Conservation (phyloP, 2,113 vertebrate species). For the Argyrosomus japonicus region DNA sequence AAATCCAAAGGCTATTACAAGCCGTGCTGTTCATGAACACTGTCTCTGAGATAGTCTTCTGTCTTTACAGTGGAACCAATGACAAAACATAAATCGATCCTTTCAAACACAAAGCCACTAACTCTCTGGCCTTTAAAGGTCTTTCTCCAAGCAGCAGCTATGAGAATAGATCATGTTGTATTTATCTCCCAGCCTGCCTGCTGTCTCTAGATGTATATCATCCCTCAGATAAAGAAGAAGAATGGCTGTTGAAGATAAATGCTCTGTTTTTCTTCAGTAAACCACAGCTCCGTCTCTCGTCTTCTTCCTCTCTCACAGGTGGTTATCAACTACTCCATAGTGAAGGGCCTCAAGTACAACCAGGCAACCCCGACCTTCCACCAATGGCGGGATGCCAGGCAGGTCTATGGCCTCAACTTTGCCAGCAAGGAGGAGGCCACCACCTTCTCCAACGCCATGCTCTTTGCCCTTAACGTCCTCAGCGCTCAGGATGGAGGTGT, state of each 20-base stretch:
- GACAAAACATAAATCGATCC: not conserved
- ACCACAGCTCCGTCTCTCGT: not conserved
- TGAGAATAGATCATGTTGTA: not conserved
- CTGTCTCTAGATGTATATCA: conserved; percentile 1
- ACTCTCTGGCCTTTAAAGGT: conserved; percentile 5
- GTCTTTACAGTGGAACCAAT: not conserved
- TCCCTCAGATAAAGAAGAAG: not conserved
- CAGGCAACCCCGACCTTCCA: conserved; percentile 86
- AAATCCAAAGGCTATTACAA: not conserved
- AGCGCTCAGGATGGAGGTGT: conserved; percentile 84
- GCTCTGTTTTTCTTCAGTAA: not conserved
- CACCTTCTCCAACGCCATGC: conserved; percentile 86
- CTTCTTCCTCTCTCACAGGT: conserved; percentile 66
- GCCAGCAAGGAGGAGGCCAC: conserved; percentile 86
- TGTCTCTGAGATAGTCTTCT: not conserved
- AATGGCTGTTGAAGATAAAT: not conserved
- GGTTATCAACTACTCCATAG: conserved; percentile 86
- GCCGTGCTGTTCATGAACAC: not conserved
- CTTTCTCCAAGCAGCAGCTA: conserved; percentile 5
- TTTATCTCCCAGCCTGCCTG: conserved; percentile 4
- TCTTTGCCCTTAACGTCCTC: conserved; percentile 84
- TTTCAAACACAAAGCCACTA: not conserved
- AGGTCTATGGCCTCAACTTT: conserved; percentile 86
- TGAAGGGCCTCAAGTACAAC: conserved; percentile 86
- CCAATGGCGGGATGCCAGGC: conserved; percentile 85